phyloP scores from a whole-genome alignment of 2,888 invertebrate genomes.

The Meganola albula region DNA sequence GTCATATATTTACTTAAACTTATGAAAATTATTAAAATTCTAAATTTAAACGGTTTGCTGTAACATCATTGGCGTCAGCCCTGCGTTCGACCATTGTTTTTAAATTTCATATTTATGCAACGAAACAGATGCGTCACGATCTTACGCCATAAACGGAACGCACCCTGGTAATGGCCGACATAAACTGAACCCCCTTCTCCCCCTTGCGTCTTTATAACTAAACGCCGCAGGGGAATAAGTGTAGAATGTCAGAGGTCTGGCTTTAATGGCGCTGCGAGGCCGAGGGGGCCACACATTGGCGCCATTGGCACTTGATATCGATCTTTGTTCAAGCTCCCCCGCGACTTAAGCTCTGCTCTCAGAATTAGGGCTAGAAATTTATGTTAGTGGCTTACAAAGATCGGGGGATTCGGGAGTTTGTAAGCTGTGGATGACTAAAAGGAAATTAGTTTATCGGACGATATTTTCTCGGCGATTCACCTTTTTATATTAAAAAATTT shows the following conservation, averaged over 20 bases:
- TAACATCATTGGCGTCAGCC: conserved; percentile 6
- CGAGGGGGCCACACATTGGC: conserved; percentile 62
- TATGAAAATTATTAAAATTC: conserved; percentile 20
- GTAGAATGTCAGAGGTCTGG: conserved; percentile 49
- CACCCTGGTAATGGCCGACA: conserved; percentile 50
- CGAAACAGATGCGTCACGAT: conserved; percentile 71
- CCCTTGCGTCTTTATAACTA: conserved; percentile 38
- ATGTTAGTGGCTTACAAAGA: conserved; percentile 54
- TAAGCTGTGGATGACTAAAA: too few relatives aligned
- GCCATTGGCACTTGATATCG: conserved; percentile 70
- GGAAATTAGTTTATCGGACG: too few relatives aligned
- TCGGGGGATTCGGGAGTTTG: conserved; percentile 38
- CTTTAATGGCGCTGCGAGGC: conserved; percentile 44
- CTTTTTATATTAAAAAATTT: too few relatives aligned
- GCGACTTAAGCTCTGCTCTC: conserved; percentile 53
- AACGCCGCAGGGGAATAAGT: conserved; percentile 38
- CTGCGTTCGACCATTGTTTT: conserved; percentile 45
- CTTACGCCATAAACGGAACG: conserved; percentile 60
- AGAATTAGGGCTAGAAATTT: conserved; percentile 67
- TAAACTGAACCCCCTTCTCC: conserved; percentile 40
- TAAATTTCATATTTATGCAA: conserved; percentile 63
- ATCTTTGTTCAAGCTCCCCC: conserved; percentile 67
- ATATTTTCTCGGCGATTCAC: too few relatives aligned
- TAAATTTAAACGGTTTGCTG: conserved; percentile 17
- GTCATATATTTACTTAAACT: too few relatives aligned